Base-by-base conservation (phyloP, 2,113 vertebrate species). In the Hippotragus niger region DNA sequence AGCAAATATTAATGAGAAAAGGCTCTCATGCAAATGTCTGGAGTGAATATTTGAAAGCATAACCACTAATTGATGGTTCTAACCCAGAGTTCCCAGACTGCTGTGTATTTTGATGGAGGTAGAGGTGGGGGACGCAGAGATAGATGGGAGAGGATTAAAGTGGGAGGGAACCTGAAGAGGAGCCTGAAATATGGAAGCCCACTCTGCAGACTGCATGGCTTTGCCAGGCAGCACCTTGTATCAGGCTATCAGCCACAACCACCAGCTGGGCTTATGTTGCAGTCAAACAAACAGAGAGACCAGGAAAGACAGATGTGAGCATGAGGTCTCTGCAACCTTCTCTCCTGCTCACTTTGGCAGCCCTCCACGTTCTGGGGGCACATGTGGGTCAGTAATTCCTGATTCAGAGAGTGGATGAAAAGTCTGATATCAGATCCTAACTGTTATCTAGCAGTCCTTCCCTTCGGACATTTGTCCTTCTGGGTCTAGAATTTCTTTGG, bases 1-100 rank as follows among this genome's bases (percentile, higher is more conserved):
- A 81, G 78, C 15, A 95, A 40, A 87, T 29, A 60, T 78, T 90
- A 84, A 94, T 82, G 47, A 97, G 85, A 90, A 86, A 80, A n/a
- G 21, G 17, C 58, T 90, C 45, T 62, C 25, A 50, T 25, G 3
- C 29, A 87, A 92, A 91, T 85, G 27, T 21, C 91, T 58, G 2
- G 21, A 71, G 64, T 57, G 36, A 78, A 50, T 33, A 40, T 83
- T 90, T 92, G 52, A 90, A 83, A 97, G 43, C 15, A n/a, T 52
- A 43, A 55, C 47, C 17, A 67, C 52, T 64, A 80, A 87, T 8
- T 62, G 86, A 64, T 21, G 47, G 25, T 87, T 92, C 80, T 29
- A 97, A 64, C 11, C 45, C 64, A 57, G 52, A 50, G 86, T 33
- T 58, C 36, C 74, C 86, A 96, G 81, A 62, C 16, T 93, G 74